Evolutionary conservation across 1,140 invertebrate genomes (phyloP), one percentile per base, ranked within the genome.

Genomic region (Euwallacea similis): DNA sequence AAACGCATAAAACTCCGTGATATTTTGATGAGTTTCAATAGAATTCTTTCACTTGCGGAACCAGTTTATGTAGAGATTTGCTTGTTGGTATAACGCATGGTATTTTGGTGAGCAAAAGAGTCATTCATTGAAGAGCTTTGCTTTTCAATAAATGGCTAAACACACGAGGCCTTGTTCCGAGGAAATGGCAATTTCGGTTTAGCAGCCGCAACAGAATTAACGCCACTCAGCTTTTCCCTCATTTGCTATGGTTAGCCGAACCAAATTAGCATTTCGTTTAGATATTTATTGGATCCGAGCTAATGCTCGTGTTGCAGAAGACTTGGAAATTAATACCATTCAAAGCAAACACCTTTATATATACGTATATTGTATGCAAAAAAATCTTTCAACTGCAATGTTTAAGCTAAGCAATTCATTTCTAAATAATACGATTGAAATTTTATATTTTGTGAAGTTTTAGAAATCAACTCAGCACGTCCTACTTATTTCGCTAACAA

Each of bases 181-280:
- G 21, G 21, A 33, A 33, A 33, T 33, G 46, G 46, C 13, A 50
- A 50, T 13, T 50, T 50, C 46, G 46, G 46, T 47, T 9, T 50
- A 13, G 46, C 46, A 13, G 46, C 46, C 46, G 46, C 46, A 50
- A 50, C 46, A 50, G 13, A 50, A 50, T 50, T 50, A 50, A 50
- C 46, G 46, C 46, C 13, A 10, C 46, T 50, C 46, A 50, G 9
- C 21, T 33, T 33, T 33, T 33, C 21, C 21, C 21, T 33, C 46
- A 50, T 50, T 50, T 50, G 46, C 46, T 50, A 11, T 10, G 46
- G 46, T 50, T 50, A 50, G 13, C 46, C 46, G 46, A 50, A 11
- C 13, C 46, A 11, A 50, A 50, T 50, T 50, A 50, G 46, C 46
- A 50, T 50, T 50, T 50, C 46, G 46, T 50, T 50, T 13, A 13